Base-by-base conservation (phyloP, 2,113 vertebrate genomes). In the Eretmochelys imbricata region DNA sequence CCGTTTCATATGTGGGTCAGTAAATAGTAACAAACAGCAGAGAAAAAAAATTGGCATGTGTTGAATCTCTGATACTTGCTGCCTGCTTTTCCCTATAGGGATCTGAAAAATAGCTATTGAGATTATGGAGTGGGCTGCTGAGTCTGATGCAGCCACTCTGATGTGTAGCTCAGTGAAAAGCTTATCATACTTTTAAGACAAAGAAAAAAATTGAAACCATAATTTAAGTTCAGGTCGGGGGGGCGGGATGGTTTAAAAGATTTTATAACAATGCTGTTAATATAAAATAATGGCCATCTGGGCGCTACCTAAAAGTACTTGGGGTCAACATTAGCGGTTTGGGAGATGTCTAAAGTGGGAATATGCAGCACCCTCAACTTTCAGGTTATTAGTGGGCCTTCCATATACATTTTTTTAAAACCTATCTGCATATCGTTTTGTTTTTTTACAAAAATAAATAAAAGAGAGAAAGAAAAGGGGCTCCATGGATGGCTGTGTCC, bases 1-100 rank as follows among this genome's bases (percentile, higher is more conserved):
- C 96, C 96, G 62, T 97, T 97, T 98, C 98, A 98, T 91, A 97
- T 94, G 98, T 98, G 98, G 97, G 97, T 98, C 98, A 98, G 96
- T 96, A 97, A 94, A 95, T 98, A 97, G 85, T 94, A 97, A 96
- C 95, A 97, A 97, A 98, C 79, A 97, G 95, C 98, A 98, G 96
- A 97, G 93, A 90, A 93, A 92, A 75, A 97, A 97, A 97, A 92
- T 95, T 95, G 92, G 97, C 96, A 89, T 94, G 95, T 98, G 95
- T 97, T 95, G 96, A 98, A 96, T 98, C 96, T 96, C 90, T 96
- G 96, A 98, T 97, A 97, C 97, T 98, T 98, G 97, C 97, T 97
- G 93, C 97, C 94, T 97, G 97, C 97, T 98, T 98, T 98, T 98
- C 96, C 93, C 97, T 96, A 91, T 96, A 96, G 96, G 97, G 96